Evolutionary conservation across 2,888 invertebrate species (phyloP).

Genomic region (Ptychoptera contaminata): DNA sequence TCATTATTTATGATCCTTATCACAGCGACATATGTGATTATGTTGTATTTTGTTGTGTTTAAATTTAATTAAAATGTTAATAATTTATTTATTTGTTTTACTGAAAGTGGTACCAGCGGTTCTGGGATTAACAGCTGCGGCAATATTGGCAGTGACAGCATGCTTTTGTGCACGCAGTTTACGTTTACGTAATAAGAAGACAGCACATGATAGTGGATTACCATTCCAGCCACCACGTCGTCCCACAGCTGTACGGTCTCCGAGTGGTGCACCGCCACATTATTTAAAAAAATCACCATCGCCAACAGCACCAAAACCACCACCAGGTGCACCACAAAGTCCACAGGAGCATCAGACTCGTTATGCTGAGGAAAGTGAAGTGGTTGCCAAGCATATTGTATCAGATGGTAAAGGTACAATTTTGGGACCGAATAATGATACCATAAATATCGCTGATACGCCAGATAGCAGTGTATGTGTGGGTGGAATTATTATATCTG

Average conservation of each 20-base stretch:
- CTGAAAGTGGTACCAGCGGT: constrained; percentile 27
- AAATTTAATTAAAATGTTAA: background rate
- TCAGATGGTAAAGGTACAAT: background rate
- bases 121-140: constrained; percentile 28
- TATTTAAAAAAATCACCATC: constrained; percentile 89
- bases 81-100: background rate
- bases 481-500: constrained; percentile 10
- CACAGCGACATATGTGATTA: too few species aligned
- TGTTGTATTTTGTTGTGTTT: background rate
- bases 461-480: constrained; percentile 12
- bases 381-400: constrained; percentile 15
- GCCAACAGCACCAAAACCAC: constrained; percentile 49
- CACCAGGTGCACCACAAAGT: constrained; percentile 13
- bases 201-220: constrained; percentile 26
- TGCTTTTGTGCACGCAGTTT: constrained; percentile 28
- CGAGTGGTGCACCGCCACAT: constrained; percentile 61
- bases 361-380: constrained; percentile 28
- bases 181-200: constrained; percentile 26
- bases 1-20: too few species aligned
- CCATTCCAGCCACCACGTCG: constrained; percentile 30
- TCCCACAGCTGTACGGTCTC: constrained; percentile 58
- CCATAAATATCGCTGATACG: constrained; percentile 5
- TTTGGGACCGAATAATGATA: background rate
- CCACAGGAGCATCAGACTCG: constrained; percentile 20
- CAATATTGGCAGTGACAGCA: constrained; percentile 26